These are phyloP conservation scores for Cerastis rubricosa DNA, from an alignment of 2,888 invertebrate species.

Conservation along the genomic window DNA sequence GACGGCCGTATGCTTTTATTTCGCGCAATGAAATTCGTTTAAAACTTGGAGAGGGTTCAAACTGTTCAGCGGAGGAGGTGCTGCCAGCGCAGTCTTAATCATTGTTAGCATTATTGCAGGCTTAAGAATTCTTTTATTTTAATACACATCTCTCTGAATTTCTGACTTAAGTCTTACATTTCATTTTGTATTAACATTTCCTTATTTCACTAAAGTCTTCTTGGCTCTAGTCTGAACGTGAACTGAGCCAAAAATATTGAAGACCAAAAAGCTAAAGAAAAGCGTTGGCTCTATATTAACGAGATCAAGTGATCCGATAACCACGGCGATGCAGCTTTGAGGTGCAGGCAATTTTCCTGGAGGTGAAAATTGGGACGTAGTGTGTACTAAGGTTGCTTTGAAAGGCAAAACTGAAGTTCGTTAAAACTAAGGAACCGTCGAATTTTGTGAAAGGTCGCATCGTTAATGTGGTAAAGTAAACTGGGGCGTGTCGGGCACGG, in stretches of 20 bases:
- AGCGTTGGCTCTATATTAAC: constrained; percentile 68
- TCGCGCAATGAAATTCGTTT: constrained; percentile 83
- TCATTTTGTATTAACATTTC: constrained; percentile 55
- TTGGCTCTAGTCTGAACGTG: constrained; percentile 44
- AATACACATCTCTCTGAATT: constrained; percentile 62
- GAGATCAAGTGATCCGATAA: constrained; percentile 74
- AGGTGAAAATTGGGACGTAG: constrained; percentile 70
- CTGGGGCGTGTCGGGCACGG: constrained; percentile 78
- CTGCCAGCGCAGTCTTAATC: constrained; percentile 79
- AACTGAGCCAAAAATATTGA: constrained; percentile 62
- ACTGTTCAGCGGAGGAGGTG: constrained; percentile 73
- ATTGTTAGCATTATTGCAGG: constrained; percentile 79
- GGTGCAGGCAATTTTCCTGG: constrained; percentile 70
- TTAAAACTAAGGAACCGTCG: constrained; percentile 79
- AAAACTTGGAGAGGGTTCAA: constrained; percentile 86
- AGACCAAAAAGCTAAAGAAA: constrained; percentile 65
- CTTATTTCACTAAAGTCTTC: constrained; percentile 52
- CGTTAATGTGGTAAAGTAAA: constrained; percentile 84
- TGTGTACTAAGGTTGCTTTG: constrained; percentile 73
- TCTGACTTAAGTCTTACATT: constrained; percentile 44
- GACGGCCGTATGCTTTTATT: constrained; percentile 79
- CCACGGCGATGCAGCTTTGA: constrained; percentile 70
- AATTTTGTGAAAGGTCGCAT: constrained; percentile 83
- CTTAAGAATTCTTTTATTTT: constrained; percentile 67
- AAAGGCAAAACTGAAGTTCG: constrained; percentile 78